Evolutionary conservation across 2,888 invertebrate species (phyloP).

Genomic region (Salticus scenicus): DNA sequence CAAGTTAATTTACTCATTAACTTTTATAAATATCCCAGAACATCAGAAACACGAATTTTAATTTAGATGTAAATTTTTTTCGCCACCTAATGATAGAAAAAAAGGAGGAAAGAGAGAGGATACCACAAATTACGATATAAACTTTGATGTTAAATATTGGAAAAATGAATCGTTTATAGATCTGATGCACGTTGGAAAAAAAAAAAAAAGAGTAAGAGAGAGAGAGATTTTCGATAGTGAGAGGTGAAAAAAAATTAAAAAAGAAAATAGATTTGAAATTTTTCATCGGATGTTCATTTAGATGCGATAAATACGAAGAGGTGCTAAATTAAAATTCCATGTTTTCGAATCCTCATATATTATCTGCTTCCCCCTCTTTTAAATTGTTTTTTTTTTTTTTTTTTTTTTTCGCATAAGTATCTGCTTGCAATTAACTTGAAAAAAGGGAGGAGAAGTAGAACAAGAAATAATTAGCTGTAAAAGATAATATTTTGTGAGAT

Average conservation of each 20-base stretch:
- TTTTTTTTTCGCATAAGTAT: conserved; percentile 29
- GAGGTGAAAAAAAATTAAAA: conserved; percentile 21
- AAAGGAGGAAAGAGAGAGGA: background rate
- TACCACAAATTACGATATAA: conserved; percentile 29
- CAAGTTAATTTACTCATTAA: conserved; percentile 20
- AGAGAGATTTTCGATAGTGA: background rate
- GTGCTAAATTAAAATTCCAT: conserved; percentile 59
- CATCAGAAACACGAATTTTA: conserved; percentile 26
- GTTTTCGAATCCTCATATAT: conserved; percentile 42
- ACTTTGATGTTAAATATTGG: conserved; percentile 48
- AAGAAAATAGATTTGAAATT: conserved; percentile 23
- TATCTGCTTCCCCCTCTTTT: conserved; percentile 24
- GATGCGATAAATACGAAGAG: conserved; percentile 48
- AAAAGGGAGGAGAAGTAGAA: conserved; percentile 5
- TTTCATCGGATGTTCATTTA: conserved; percentile 65
- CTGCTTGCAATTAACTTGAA: conserved; percentile 40
- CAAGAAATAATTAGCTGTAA: conserved; percentile 49
- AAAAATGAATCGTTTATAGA: conserved; percentile 33
- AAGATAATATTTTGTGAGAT: background rate
- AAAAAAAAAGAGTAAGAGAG: no score
- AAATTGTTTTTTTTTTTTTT: conserved; percentile 40
- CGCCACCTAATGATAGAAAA: background rate
- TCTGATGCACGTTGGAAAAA: background rate
- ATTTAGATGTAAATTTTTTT: conserved; percentile 11
- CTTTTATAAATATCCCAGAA: background rate